phyloP scores from a whole-genome alignment of 2,113 vertebrate species.

The Sebastes fasciatus region DNA sequence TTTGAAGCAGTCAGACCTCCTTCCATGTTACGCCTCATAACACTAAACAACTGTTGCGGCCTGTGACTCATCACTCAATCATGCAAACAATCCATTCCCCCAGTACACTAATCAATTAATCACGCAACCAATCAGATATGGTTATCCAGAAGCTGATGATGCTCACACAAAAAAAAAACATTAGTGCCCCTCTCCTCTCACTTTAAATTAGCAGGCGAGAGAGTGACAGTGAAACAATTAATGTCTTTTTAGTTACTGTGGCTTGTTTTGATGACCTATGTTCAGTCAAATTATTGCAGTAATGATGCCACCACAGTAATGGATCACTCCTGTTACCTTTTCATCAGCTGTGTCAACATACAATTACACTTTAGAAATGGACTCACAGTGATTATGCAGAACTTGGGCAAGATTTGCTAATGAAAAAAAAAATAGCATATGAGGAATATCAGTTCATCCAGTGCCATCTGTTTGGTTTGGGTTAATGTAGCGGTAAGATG shows the following conservation, averaged over 20 bases:
- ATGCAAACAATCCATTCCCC: slow-evolving; percentile 57
- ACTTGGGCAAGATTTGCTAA: slow-evolving; percentile 14
- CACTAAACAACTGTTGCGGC: slow-evolving; percentile 19
- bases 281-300: slow-evolving; percentile 76
- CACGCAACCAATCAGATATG: slow-evolving; percentile 54
- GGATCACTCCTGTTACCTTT: slow-evolving; percentile 64
- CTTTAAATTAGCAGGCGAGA: slow-evolving; percentile 58
- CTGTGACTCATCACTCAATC: slow-evolving; percentile 59
- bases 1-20: neutral
- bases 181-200: slow-evolving; percentile 46
- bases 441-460: neutral
- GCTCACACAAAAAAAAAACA: slow-evolving; percentile 44
- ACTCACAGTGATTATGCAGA: slow-evolving; percentile 37
- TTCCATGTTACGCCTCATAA: slow-evolving; percentile 10
- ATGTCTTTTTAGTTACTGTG: slow-evolving; percentile 62
- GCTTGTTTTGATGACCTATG: slow-evolving; percentile 75
- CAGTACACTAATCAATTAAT: slow-evolving; percentile 68
- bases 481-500: neutral
- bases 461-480: neutral
- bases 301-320: slow-evolving; percentile 76
- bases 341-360: slow-evolving; percentile 66
- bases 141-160: slow-evolving; percentile 54
- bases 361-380: slow-evolving; percentile 51
- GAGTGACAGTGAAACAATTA: slow-evolving; percentile 66
- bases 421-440: slow-evolving; percentile 2